phyloP scores from a whole-genome alignment of 2,113 vertebrate species.

The Reinhardtius hippoglossoides region DNA sequence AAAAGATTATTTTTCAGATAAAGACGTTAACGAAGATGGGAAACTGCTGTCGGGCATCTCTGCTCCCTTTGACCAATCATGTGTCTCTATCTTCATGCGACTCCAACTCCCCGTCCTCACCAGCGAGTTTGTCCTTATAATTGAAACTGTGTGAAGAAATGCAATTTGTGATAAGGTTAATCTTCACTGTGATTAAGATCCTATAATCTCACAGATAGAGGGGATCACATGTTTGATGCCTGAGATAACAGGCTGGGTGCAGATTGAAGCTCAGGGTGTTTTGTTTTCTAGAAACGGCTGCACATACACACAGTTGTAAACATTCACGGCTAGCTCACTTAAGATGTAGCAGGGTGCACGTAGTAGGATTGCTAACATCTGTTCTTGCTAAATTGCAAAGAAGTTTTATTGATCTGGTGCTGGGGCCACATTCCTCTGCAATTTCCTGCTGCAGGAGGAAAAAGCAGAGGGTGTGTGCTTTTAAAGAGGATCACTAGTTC shows the following conservation, averaged over 20 bases:
- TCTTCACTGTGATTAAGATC: slow-evolving; percentile 69
- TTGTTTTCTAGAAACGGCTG: not conserved
- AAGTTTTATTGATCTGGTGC: slow-evolving; percentile 73
- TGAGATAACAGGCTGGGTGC: slow-evolving; percentile 43
- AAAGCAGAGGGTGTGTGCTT: slow-evolving; percentile 39
- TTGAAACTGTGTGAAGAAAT: slow-evolving; percentile 67
- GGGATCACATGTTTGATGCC: slow-evolving; percentile 61
- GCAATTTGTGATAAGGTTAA: slow-evolving; percentile 71
- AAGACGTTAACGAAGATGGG: slow-evolving; percentile 48
- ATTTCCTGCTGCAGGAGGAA: slow-evolving; percentile 61
- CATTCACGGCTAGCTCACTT: slow-evolving; percentile 35
- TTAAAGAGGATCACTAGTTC: slow-evolving; percentile 63
- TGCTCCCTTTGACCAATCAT: slow-evolving; percentile 29
- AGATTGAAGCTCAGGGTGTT: slow-evolving; percentile 8
- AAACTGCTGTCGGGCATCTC: slow-evolving; percentile 33
- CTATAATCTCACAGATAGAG: slow-evolving; percentile 56
- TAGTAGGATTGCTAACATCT: slow-evolving; percentile 68
- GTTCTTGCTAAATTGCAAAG: slow-evolving; percentile 78
- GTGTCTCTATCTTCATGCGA: slow-evolving; percentile 17
- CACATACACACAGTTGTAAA: slow-evolving; percentile 5
- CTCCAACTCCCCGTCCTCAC: slow-evolving; percentile 19
- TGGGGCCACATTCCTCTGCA: slow-evolving; percentile 63
- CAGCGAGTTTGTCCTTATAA: slow-evolving; percentile 55
- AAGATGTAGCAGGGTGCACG: slow-evolving; percentile 51
- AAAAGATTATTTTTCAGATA: slow-evolving; percentile 43